Evolutionary conservation across 2,113 vertebrate genomes (phyloP), one percentile per base, ranked within the genome.

Genomic region (Eclectus roratus): DNA sequence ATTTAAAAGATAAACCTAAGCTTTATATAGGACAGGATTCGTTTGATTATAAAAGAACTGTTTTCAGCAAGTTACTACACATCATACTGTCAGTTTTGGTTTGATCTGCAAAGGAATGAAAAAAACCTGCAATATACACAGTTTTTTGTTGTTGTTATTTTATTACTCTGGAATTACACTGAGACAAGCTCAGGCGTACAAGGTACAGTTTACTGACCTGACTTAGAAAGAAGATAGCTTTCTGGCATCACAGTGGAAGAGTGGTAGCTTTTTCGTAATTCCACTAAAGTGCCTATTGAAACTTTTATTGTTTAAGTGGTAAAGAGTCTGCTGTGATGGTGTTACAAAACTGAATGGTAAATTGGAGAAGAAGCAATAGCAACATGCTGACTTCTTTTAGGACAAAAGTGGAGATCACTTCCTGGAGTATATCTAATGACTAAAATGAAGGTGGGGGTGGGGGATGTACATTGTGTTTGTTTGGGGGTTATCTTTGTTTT

Each of bases 271-370:
- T 98, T 98, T 98, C 96, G 97, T 98, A 98, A 98, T 98, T 98
- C 98, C 98, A 98, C 98, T 98, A 96, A 98, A 98, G 98, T 98
- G 98, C 98, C 98, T 98, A 97, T 97, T 97, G 98, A 98, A 98
- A 97, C 98, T 97, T 97, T 98, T 97, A 88, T 97, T 92, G 96
- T 97, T 97, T 96, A 88, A 97, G 85, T 85, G 92, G 95, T 97
- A 96, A 97, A 73, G 92, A 96, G 87, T 98, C 96, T 93, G 93
- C 97, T 97, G 95, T 96, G 97, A 97, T 91, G 93, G 88, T 91
- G 60, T 93, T 77, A 72, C 84, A 91, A 93, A 93, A 97, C 82
- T 68, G 89, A 88, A 78, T 80, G 64, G 82, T 46, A 91, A 84
- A 94, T 70, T 80, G 87, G 64, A 93, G 87, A 91, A 20, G 28